Evolutionary conservation across 2,113 vertebrate genomes (phyloP).

Genomic region (Ictalurus punctatus): DNA sequence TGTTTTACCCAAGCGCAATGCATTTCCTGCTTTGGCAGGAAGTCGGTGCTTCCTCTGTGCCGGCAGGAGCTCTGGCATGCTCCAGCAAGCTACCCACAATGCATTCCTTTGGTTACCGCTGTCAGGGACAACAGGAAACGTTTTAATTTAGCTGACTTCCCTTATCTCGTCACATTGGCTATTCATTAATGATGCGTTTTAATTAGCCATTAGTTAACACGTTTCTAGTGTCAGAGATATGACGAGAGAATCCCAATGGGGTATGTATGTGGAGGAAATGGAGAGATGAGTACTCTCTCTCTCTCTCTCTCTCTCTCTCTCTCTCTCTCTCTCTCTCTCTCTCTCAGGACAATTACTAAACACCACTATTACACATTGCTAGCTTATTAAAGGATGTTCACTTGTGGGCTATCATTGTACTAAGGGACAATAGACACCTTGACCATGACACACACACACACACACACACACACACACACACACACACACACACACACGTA

Average conservation of each 20-base stretch:
- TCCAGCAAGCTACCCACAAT: slow-evolving; percentile 20
- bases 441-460: slow-evolving; percentile 56
- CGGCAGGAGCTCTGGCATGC: slow-evolving; percentile 16
- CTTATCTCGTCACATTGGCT: slow-evolving; percentile 69
- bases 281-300: slow-evolving; percentile 30
- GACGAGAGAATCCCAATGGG: slow-evolving; percentile 55
- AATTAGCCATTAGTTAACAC: slow-evolving; percentile 79
- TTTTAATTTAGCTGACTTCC: slow-evolving; percentile 68
- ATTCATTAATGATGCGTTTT: slow-evolving; percentile 76
- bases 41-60: background rate
- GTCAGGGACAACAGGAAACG: slow-evolving; percentile 62
- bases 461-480: slow-evolving; percentile 27
- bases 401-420: slow-evolving; percentile 71
- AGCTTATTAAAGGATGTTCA: slow-evolving; percentile 72
- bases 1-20: background rate
- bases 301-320: slow-evolving; percentile 17
- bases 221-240: slow-evolving; percentile 73
- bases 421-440: slow-evolving; percentile 70
- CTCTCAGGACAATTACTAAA: slow-evolving; percentile 67
- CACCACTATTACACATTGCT: slow-evolving; percentile 61
- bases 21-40: slow-evolving; percentile 36
- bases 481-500: slow-evolving; percentile 37
- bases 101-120: slow-evolving; percentile 51
- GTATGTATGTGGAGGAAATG: slow-evolving; percentile 45
- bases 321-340: slow-evolving; percentile 59